Conservation (phyloP, 2,888 invertebrate genomes). For the Trissolcus brochymenae region DNA sequence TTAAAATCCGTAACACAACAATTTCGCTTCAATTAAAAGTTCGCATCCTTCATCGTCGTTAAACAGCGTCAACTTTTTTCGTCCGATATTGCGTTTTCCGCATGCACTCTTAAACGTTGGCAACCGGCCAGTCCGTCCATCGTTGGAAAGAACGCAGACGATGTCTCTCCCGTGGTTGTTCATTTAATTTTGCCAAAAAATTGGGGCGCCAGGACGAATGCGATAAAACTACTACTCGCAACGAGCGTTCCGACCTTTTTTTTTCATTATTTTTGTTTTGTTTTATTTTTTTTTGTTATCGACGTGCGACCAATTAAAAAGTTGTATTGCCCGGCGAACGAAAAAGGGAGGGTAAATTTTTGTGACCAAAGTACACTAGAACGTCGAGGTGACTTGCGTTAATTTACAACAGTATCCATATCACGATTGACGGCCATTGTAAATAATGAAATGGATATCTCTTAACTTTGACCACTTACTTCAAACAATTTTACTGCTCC, state of each 20-base stretch:
- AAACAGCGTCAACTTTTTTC: constrained; percentile 52
- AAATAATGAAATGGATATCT: constrained; percentile 48
- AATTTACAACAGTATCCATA: constrained; percentile 63
- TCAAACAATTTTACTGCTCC: constrained; percentile 33
- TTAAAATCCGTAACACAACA: constrained; percentile 33
- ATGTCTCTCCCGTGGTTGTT: constrained; percentile 62
- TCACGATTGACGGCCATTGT: constrained; percentile 50
- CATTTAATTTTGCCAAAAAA: constrained; percentile 70
- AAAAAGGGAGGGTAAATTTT: constrained; percentile 23
- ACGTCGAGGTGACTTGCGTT: constrained; percentile 61
- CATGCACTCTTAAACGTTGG: constrained; percentile 47
- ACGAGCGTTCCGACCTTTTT: constrained; percentile 26
- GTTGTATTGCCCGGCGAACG: constrained; percentile 27
- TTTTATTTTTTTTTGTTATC: neutral
- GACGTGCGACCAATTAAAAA: constrained; percentile 48
- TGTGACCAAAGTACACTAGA: constrained; percentile 52
- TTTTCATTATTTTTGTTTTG: no score
- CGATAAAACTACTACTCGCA: constrained; percentile 31
- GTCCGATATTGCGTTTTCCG: constrained; percentile 53
- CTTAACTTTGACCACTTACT: constrained; percentile 18
- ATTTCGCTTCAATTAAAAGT: constrained; percentile 50
- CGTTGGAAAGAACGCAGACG: constrained; percentile 47
- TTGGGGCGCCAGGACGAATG: constrained; percentile 61
- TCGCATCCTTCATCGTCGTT: constrained; percentile 42
- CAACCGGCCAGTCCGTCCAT: constrained; percentile 51